Evolutionary conservation across 1,140 invertebrate species (phyloP), one percentile per base, ranked within the genome.

Genomic region (Macrocentrus cingulum): DNA sequence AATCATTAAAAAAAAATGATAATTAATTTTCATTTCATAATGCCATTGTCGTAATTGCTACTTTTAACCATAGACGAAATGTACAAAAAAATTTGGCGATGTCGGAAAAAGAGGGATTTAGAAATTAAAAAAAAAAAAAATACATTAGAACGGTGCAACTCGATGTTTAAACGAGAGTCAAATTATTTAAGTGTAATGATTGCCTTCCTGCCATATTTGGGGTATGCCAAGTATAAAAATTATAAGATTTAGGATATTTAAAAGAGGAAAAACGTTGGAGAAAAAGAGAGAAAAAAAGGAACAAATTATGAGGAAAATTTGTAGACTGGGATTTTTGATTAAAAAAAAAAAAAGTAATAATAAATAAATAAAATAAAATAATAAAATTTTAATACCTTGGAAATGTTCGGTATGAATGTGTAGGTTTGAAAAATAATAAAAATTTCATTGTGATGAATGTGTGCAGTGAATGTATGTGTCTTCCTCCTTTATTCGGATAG

Each of bases 201-300:
- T 79, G 78, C 78, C 78, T 80, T 80, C 78, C 78, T 79, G 78
- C 78, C 78, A 79, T 80, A 79, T 80, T 80, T 80, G 77, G 78
- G 78, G 78, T 80, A 79, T 80, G 76, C 78, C 78, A 80, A 79
- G 77, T 77, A 79, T 79, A 77, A 80, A 80, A 80, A 77, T 79
- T 78, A 70, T 78, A 79, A 78, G 71, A 68, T 79, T 78, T 80
- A 80, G 76, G 72, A 64, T 71, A 71, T 74, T n/a, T n/a, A n/a
- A n/a, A n/a, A n/a, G n/a, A n/a, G n/a, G n/a, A n/a, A n/a, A n/a
- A n/a, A n/a, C n/a, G n/a, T n/a, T n/a, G n/a, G n/a, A n/a, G n/a
- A n/a, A n/a, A 76, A 64, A 66, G 64, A 50, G 13, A 62, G 56
- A 65, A 64, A 69, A 60, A 69, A 64, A 68, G 66, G 66, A 56